Evolutionary conservation across 1,140 invertebrate genomes (phyloP).

Genomic region (Drosophila chauvacae): DNA sequence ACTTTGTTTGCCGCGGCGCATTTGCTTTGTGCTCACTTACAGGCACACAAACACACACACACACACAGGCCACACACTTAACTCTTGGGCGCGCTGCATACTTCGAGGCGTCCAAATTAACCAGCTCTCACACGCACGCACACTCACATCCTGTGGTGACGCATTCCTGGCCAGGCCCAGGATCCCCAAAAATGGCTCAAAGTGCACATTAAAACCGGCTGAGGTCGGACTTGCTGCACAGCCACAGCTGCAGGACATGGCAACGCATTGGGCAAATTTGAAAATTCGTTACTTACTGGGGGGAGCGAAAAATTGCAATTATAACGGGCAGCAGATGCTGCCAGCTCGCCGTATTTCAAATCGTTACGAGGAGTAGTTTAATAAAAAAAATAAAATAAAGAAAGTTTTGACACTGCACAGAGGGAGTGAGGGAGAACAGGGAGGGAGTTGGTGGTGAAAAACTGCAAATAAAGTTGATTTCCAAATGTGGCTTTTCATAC

Average conservation of each 20-base stretch:
- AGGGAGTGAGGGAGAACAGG: not conserved
- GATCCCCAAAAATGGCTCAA: conserved; percentile 22
- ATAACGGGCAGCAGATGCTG: conserved; percentile 29
- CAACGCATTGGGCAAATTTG: conserved; percentile 21
- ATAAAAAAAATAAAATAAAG: conserved; percentile 11
- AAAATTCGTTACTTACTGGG: conserved; percentile 11
- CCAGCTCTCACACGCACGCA: conserved; percentile 19
- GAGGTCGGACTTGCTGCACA: conserved; percentile 28
- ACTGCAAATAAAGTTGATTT: not conserved
- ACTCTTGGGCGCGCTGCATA: conserved; percentile 37
- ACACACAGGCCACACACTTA: conserved; percentile 20
- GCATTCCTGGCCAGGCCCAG: conserved; percentile 26
- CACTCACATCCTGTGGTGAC: not conserved
- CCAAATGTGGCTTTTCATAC: not conserved
- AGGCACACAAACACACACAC: too few species aligned
- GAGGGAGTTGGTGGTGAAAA: too few species aligned
- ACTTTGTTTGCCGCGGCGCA: conserved; percentile 46
- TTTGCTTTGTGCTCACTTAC: conserved; percentile 30
- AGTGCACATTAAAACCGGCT: conserved; percentile 44
- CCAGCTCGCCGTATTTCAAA: conserved; percentile 16
- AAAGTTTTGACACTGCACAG: conserved; percentile 1
- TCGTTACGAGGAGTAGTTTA: conserved; percentile 31
- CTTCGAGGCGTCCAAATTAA: conserved; percentile 46
- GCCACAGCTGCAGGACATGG: conserved; percentile 32
- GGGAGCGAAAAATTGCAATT: conserved; percentile 38